Conservation (phyloP, 2,113 vertebrate genomes). For the Psammodynastes pulverulentus region DNA sequence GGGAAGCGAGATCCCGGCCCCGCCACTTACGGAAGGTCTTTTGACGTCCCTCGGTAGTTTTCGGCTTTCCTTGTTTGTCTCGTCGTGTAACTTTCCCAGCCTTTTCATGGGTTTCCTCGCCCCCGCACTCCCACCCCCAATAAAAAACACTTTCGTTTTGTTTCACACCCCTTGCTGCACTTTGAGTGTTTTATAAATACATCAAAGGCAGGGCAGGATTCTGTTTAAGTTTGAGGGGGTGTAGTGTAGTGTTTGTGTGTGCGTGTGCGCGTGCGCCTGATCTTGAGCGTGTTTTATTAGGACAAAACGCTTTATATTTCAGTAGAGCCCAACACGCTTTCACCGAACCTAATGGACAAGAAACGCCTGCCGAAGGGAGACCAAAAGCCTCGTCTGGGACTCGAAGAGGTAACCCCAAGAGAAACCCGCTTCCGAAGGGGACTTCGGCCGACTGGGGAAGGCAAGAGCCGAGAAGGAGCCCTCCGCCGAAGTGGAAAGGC, state of each 20-base stretch:
- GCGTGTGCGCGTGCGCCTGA: fast-evolving
- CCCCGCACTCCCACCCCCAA: background rate
- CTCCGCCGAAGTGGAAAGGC: background rate
- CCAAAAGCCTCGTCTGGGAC: constrained; percentile 28
- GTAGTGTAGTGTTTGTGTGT: background rate
- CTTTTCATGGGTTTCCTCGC: background rate
- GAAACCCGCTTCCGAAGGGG: background rate
- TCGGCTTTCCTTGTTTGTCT: too few relatives aligned
- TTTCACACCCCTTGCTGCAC: constrained; percentile 36
- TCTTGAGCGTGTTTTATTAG: constrained; percentile 20
- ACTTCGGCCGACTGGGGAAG: constrained; percentile 9
- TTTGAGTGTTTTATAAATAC: constrained; percentile 41
- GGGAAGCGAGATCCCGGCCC: background rate
- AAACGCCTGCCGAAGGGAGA: constrained; percentile 41
- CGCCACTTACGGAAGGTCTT: background rate
- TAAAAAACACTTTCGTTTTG: background rate
- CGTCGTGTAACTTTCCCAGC: background rate
- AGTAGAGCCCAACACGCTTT: constrained; percentile 34
- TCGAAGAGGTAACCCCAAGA: constrained; percentile 16
- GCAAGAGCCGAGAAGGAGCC: constrained; percentile 20
- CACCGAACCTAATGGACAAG: constrained; percentile 48
- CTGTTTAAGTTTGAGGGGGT: background rate
- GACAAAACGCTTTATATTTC: constrained; percentile 37
- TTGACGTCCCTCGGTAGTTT: background rate
- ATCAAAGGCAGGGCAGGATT: constrained; percentile 41